A percentile compares a stretch with the other conserved stretches of the same genome.
phyloP scores from a whole-genome alignment of 1,140 invertebrate species.

The Cydia splendana region DNA sequence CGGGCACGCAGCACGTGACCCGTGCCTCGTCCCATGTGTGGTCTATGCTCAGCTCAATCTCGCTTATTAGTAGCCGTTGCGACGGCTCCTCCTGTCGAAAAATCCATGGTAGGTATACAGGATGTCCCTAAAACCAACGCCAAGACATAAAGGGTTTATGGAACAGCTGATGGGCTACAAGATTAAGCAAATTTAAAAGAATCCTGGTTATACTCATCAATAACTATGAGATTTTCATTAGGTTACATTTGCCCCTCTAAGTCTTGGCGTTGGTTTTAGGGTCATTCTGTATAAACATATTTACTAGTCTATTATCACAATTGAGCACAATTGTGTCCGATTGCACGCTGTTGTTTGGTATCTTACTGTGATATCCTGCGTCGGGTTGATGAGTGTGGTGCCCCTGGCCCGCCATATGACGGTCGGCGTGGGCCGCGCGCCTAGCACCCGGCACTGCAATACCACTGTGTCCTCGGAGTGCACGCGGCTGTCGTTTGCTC shows the following conservation, averaged over 20 bases:
- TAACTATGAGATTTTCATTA: too few relatives aligned
- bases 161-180: too few relatives aligned
- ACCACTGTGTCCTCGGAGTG: conserved; percentile 46
- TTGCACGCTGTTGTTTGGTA: background rate
- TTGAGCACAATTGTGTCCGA: background rate
- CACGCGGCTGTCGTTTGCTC: conserved; percentile 47
- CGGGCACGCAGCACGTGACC: conserved; percentile 63
- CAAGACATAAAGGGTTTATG: too few relatives aligned
- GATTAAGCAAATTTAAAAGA: too few relatives aligned
- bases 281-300: too few relatives aligned
- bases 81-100: conserved; percentile 57
- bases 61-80: conserved; percentile 63
- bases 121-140: too few relatives aligned
- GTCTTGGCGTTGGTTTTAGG: too few relatives aligned
- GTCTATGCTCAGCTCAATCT: conserved; percentile 52
- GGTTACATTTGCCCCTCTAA: too few relatives aligned
- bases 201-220: too few relatives aligned
- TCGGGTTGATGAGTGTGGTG: conserved; percentile 50
- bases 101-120: background rate
- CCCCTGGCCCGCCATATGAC: conserved; percentile 59
- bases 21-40: conserved; percentile 60
- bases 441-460: conserved; percentile 65
- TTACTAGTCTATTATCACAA: too few relatives aligned
- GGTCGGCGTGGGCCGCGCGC: conserved; percentile 59
- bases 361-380: conserved; percentile 66